Conservation (phyloP, 2,888 invertebrate species). For the Salpingus planirostris region DNA sequence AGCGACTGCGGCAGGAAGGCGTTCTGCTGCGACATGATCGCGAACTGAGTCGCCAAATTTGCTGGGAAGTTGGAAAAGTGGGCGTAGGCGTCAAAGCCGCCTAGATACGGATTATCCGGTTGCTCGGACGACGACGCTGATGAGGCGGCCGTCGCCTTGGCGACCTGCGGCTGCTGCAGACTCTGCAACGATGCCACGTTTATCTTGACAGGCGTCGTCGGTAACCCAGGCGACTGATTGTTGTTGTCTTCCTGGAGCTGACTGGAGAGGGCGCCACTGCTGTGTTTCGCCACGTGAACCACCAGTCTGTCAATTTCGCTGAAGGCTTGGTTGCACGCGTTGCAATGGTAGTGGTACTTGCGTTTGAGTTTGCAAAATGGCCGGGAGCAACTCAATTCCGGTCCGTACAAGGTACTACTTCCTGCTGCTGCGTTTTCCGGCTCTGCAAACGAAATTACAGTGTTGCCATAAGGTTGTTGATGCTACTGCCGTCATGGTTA, state of each 20-base stretch:
- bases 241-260: constrained; percentile 38
- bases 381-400: constrained; percentile 59
- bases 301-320: constrained; percentile 61
- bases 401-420: constrained; percentile 51
- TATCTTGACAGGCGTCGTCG: constrained; percentile 34
- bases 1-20: constrained; percentile 37
- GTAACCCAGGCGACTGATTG: constrained; percentile 22
- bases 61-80: constrained; percentile 39
- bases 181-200: constrained; percentile 39
- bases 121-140: constrained; percentile 11
- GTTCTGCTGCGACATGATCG: constrained; percentile 37
- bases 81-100: constrained; percentile 38
- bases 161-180: constrained; percentile 28
- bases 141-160: too few relatives aligned
- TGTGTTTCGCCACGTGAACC: constrained; percentile 64
- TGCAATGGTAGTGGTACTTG: constrained; percentile 71
- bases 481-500: too few relatives aligned
- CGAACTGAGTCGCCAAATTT: constrained; percentile 38
- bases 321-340: constrained; percentile 71
- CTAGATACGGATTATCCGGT: constrained; percentile 23
- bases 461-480: too few relatives aligned
- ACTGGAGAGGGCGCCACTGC: constrained; percentile 48
- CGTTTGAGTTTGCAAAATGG: constrained; percentile 75
- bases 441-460: too few relatives aligned
- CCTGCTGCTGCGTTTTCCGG: constrained; percentile 11